Conservation (phyloP, 2,113 vertebrate species). For the Podarcis muralis region DNA sequence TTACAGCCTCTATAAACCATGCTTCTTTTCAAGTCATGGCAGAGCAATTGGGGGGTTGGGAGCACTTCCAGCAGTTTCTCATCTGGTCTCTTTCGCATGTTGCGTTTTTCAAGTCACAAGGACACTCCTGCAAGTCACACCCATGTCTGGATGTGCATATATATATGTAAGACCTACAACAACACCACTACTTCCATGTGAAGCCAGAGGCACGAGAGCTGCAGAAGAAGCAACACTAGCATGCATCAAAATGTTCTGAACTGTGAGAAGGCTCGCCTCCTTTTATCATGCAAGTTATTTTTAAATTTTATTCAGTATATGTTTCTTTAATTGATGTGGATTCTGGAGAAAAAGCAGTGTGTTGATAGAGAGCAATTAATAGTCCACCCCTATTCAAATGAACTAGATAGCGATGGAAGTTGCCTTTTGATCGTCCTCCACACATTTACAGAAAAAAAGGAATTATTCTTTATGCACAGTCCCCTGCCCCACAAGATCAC, state of each 20-base stretch:
- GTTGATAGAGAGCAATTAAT: neutral
- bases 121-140: neutral
- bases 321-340: neutral
- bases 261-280: neutral
- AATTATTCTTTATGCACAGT: neutral
- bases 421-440: neutral
- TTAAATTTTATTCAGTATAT: neutral
- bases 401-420: neutral
- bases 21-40: neutral
- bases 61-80: neutral
- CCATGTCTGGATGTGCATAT: neutral
- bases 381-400: neutral
- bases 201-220: neutral
- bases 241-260: neutral
- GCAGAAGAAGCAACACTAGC: neutral
- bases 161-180: neutral
- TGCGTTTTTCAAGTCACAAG: neutral
- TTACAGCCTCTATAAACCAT: neutral
- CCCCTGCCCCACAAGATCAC: neutral
- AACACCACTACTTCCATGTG: neutral
- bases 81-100: neutral
- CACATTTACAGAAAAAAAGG: neutral
- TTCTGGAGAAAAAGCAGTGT: neutral
- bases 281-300: neutral
- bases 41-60: constrained; percentile 26